phyloP scores from a whole-genome alignment of 2,113 vertebrate species.

The Brachypteracias leptosomus region DNA sequence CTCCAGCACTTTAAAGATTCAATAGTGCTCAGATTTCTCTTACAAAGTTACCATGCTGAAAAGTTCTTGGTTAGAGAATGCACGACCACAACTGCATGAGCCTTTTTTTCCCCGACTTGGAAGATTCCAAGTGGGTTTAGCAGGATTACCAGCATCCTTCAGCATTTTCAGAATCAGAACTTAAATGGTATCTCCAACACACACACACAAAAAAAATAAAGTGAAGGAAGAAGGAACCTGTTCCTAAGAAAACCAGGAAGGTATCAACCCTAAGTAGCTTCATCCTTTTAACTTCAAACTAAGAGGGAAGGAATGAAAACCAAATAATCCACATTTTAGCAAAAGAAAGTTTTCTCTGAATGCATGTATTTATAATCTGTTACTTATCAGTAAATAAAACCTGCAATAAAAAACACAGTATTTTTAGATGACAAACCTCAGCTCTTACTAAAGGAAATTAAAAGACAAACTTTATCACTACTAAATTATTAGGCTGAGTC shows the following conservation, averaged over 20 bases:
- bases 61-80: neutral
- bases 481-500: neutral
- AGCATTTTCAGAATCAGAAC: neutral
- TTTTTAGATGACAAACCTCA: neutral
- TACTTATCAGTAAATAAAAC: neutral
- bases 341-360: neutral
- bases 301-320: neutral
- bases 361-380: neutral
- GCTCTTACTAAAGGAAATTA: neutral
- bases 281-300: neutral
- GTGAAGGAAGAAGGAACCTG: neutral
- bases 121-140: neutral
- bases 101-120: neutral
- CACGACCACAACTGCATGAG: accelerated
- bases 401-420: neutral
- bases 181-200: neutral
- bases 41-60: neutral
- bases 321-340: neutral
- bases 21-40: neutral
- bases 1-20: neutral
- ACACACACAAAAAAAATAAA: neutral
- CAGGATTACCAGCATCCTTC: neutral
- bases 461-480: neutral
- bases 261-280: neutral
- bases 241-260: neutral